These are phyloP conservation scores for Sarcophaga variegata DNA, from an alignment of 2,888 invertebrate species.

Conservation along the genomic window DNA sequence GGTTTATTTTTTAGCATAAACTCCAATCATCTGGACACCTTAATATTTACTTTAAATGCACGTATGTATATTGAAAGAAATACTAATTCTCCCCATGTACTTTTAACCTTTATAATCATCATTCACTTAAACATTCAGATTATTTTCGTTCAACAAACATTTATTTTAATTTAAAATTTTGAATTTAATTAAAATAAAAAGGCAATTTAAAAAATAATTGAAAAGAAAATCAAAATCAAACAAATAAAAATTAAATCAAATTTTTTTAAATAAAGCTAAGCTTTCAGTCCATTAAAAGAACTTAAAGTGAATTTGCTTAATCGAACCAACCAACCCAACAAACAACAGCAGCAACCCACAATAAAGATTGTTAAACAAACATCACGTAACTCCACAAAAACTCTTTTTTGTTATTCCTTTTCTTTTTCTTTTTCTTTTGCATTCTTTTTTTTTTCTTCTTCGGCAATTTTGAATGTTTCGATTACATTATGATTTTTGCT, in stretches of 20 bases:
- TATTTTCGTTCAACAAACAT: background rate
- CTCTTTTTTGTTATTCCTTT: background rate
- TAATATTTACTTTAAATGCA: background rate
- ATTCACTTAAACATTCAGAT: background rate
- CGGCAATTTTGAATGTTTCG: background rate
- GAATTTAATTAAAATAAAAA: constrained; percentile 15
- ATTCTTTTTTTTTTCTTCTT: too few species aligned
- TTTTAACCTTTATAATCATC: background rate
- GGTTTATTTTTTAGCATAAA: too few species aligned
- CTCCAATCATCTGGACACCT: background rate
- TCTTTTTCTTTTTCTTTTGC: too few species aligned
- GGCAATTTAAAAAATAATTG: background rate
- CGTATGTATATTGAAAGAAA: background rate
- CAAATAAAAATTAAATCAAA: background rate
- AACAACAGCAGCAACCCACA: background rate
- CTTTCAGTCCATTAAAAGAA: background rate
- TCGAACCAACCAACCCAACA: too few species aligned
- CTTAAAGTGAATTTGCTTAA: too few species aligned
- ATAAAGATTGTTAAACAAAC: constrained; percentile 16
- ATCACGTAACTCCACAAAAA: constrained; percentile 52
- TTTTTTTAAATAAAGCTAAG: constrained; percentile 6
- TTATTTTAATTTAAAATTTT: background rate
- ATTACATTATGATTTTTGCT: constrained; percentile 7
- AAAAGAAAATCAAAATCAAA: background rate
- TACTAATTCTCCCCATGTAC: background rate